phyloP scores from a whole-genome alignment of 1,140 invertebrate genomes.

The Cephus cinctus region DNA sequence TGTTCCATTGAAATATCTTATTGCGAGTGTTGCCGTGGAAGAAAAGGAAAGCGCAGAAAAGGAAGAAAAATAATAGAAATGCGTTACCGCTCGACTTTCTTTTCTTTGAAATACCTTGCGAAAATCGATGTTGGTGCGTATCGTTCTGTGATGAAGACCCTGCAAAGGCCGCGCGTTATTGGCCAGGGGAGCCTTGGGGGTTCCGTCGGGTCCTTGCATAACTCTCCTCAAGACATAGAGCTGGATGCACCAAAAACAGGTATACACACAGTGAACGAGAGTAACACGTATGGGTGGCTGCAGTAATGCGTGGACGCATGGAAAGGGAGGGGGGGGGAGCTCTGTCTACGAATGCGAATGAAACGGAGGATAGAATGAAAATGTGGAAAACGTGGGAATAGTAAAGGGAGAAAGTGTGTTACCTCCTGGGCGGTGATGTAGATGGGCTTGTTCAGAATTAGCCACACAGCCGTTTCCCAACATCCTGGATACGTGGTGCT shows the following conservation, averaged over 20 bases:
- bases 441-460: conserved; percentile 94
- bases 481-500: conserved; percentile 93
- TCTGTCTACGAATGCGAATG: background rate
- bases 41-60: conserved; percentile 2
- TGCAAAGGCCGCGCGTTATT: conserved; percentile 93
- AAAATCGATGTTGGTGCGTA: conserved; percentile 97
- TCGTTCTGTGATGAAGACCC: conserved; percentile 84
- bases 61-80: background rate
- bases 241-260: conserved; percentile 55
- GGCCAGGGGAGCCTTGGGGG: conserved; percentile 85
- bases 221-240: conserved; percentile 81
- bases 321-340: background rate
- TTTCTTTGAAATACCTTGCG: too few species aligned
- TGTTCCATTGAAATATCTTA: too few species aligned
- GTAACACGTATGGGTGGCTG: background rate
- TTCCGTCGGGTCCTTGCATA: conserved; percentile 81
- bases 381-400: background rate
- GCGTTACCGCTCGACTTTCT: too few species aligned
- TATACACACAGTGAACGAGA: conserved; percentile 5
- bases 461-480: conserved; percentile 92
- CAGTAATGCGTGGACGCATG: background rate
- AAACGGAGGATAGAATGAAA: background rate
- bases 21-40: too few species aligned
- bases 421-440: conserved; percentile 92
- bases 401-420: conserved; percentile 19